Base-by-base conservation (phyloP, 2,113 vertebrate species). In the Mungos mungo region DNA sequence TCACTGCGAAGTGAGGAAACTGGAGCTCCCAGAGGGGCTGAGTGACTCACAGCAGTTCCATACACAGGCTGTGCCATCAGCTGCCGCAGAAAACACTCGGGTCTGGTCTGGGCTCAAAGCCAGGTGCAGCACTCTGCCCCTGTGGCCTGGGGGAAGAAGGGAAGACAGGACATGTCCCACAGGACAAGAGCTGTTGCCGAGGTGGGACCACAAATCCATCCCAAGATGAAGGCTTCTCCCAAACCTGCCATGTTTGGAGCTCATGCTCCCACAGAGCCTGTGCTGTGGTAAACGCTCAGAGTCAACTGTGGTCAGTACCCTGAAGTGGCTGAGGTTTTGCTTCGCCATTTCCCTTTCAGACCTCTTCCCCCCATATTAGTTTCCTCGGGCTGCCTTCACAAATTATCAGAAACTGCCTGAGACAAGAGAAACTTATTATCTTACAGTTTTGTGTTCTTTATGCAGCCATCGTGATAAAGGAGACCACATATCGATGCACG, bases 51-150 rank as follows among this genome's bases (percentile, higher is more conserved):
- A 50, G 71, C 90, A 86, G 47, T 96, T 99, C 99, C 99, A 99
- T 38, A 99, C 79, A 95, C 84, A 98, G 66, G 99, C 97, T 41
- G 89, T 87, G 23, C 98, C 98, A 98, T 99, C 99, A 0, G 90
- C 98, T 0, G 98, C 98, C 23, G 98, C 98, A 69, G 99, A 99
- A 98, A 99, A 98, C 0, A 99, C 47, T 13, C 45, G 97, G 2
- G 80, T 98, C 16, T 98, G 96, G 87, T 98, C 98, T 25, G 98
- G 95, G 86, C 98, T 99, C 84, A 98, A 45, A 60, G 98, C 97
- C 97, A 98, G 86, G 38, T 99, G 98, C 89, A 99, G 97, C 71
- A 99, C 98, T 98, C 98, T 98, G 66, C 98, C 97, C 57, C 95
- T 98, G 88, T 99, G 99, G 96, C 98, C 99, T 99, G 86, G 41